Base-by-base conservation (phyloP, 1,140 invertebrate species). In the Caligus rogercresseyi region DNA sequence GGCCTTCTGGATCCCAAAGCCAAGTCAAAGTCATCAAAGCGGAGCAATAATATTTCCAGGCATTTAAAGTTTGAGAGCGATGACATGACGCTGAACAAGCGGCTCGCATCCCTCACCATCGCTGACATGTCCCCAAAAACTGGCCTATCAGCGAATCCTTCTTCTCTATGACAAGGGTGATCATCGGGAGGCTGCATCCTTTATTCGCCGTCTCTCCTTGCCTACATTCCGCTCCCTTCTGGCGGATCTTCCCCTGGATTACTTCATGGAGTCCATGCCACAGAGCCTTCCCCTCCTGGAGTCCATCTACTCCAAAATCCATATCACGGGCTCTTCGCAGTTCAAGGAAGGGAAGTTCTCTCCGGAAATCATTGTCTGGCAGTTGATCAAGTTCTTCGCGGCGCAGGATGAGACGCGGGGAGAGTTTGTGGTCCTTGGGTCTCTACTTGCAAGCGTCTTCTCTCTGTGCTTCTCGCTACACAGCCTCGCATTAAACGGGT, bases 191-290 rank as follows among this genome's bases (percentile, higher is more conserved):
- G 85, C 85, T 15, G 85, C 86, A 0, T 78, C 80, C 19, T 81
- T 89, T 21, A 77, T 91, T 51, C 77, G 81, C 19, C 77, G 85
- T 56, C 73, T 90, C 4, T 84, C 84, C 15, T 78, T 80, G 26
- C 81, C 80, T 0, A 86, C 85, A 1, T 75, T 90, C 64, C 79
- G 80, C 61, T 78, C 78, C 3, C 82, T 87, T 15, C 63, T 79
- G 15, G 61, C 69, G 51, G 87, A 92, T 65, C 74, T 94, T 61
- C 89, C 89, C 0, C 77, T 91, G 18, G 89, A 92, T 70, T 74
- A 89, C 66, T 78, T 93, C 67, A 81, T 91, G 21, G 88, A 92
- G 67, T 81, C 86, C 1, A 77, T 93, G 72, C 89, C 89, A 1
- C 82, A 88, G 70, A 87, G 84, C 55, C 78, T 90, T 1, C 82